Evolutionary conservation across 1,140 invertebrate species (phyloP), one percentile per base, ranked within the genome.

Genomic region (Cydia pomonella): DNA sequence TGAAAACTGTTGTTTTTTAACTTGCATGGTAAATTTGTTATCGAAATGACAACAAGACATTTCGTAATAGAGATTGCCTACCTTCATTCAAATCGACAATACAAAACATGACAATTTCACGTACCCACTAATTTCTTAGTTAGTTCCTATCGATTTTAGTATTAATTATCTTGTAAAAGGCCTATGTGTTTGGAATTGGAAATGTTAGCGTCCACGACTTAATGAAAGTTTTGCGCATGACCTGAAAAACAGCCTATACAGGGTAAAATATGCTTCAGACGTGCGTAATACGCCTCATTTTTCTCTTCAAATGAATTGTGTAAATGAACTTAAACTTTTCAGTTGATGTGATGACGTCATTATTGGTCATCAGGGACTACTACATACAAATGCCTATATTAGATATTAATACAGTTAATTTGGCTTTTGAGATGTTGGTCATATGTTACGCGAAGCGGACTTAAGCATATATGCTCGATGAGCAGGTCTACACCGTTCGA

Each of bases 161-260:
- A 29, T 66, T 66, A 66, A 66, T 29, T 27, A 29, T 66, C 44
- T 47, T 38, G 18, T 29, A 13, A 63, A 63, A 27, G 63, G 63
- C 63, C 63, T 66, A 66, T 66, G 21, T 63, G 63, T 29, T 66
- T 66, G 63, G 16, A 16, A 66, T 66, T 33, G 13, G 63, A 66
- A 66, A 33, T 66, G 27, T 33, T 66, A 33, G 63, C 63, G 63
- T 66, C 63, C 63, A 33, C 13, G 23, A 25, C 12, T 63, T 18
- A 9, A 16, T 63, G 16, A 29, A 29, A 12, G 27, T 12, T 33
- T 13, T 29, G 13, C 44, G 44, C 44, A 25, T 63, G 62, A 23
- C 23, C 10, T 63, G 44, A 16, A 47, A 44, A 13, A 16, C 62
- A 16, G 63, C 63, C 63, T 66, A 66, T 33, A 66, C 63, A 66